A percentile compares a stretch with the other conserved stretches of the same genome.
phyloP scores from a whole-genome alignment of 2,113 vertebrate genomes.

The Vidua macroura region DNA sequence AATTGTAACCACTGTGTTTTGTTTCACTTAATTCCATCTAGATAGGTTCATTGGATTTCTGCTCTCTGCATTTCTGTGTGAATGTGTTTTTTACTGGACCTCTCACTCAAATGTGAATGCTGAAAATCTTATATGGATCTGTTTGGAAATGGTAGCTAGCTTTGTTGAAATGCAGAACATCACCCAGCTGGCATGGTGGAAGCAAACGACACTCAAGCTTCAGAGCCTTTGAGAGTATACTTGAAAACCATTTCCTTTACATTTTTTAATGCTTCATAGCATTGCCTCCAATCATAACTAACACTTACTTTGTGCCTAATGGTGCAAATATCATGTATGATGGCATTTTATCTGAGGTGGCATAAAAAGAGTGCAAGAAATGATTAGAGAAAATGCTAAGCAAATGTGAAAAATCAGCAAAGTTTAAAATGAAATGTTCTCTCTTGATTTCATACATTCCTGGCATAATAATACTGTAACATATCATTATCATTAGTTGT shows the following conservation, averaged over 20 bases:
- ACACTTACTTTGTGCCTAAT: conserved; percentile 65
- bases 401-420: conserved; percentile 79
- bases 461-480: conserved; percentile 60
- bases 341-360: conserved; percentile 63
- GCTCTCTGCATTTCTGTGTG: neutral
- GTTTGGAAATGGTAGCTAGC: conserved; percentile 45
- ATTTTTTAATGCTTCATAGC: conserved; percentile 63
- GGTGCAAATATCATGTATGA: conserved; percentile 67
- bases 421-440: conserved; percentile 69
- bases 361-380: conserved; percentile 68
- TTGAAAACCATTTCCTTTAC: conserved; percentile 51
- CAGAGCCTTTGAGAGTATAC: neutral
- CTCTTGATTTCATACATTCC: conserved; percentile 63
- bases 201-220: conserved; percentile 34
- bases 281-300: conserved; percentile 60
- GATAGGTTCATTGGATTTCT: conserved; percentile 5
- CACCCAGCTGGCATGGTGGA: neutral
- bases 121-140: neutral
- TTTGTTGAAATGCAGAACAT: conserved; percentile 30
- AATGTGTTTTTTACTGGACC: neutral
- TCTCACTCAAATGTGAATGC: neutral
- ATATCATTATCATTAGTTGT: conserved; percentile 55
- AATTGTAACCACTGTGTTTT: conserved; percentile 41
- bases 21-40: conserved; percentile 32
- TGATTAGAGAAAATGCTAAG: conserved; percentile 71